phyloP scores from a whole-genome alignment of 2,113 vertebrate species.

The Prionailurus viverrinus region DNA sequence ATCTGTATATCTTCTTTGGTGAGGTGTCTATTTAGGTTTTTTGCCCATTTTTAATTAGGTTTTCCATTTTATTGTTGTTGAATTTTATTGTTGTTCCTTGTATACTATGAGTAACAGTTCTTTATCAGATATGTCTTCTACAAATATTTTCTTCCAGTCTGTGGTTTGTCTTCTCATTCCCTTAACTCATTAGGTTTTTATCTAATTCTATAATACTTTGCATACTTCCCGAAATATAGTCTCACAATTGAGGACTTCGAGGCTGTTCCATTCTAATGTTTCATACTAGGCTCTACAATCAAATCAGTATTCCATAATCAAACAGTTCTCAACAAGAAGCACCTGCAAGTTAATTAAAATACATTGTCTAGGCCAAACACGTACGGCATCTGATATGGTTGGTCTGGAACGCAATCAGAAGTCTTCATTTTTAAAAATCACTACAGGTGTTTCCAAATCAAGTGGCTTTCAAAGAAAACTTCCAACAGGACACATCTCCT shows the following conservation, averaged over 20 bases:
- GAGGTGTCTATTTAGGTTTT: background rate
- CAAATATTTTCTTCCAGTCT: background rate
- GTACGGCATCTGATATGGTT: background rate
- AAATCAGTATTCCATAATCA: background rate
- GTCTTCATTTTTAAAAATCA: background rate
- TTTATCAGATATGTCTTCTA: background rate
- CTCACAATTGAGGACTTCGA: background rate
- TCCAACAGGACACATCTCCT: background rate
- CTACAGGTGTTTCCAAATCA: background rate
- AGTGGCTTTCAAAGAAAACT: background rate
- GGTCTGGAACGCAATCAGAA: background rate
- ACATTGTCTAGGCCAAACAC: background rate
- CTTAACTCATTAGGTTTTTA: background rate
- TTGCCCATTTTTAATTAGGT: background rate
- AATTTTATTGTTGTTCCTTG: background rate
- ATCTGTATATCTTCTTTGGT: background rate
- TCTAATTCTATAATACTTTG: slow-evolving; percentile 39
- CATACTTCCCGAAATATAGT: background rate
- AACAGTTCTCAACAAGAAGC: slow-evolving; percentile 2
- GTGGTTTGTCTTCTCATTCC: background rate
- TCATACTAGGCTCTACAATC: background rate
- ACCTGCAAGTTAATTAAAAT: slow-evolving; percentile 26
- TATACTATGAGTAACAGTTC: background rate
- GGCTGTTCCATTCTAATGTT: background rate
- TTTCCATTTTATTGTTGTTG: background rate